Evolutionary conservation across 2,113 vertebrate species (phyloP).

Genomic region (Prinia subflava): DNA sequence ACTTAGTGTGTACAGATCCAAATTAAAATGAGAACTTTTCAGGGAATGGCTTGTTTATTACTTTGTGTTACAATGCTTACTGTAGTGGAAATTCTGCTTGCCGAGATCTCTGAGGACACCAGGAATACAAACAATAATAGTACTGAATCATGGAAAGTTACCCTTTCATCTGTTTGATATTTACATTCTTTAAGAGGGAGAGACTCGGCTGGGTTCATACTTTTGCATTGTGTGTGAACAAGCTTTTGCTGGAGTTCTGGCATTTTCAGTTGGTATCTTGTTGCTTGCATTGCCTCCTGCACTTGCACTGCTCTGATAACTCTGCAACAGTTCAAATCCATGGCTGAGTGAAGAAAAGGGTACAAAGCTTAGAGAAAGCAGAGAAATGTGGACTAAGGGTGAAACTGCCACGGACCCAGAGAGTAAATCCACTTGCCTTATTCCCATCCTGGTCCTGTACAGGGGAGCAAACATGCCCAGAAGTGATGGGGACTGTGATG

Average conservation of each 20-base stretch:
- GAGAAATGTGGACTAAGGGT: background rate
- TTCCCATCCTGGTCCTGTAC: background rate
- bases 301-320: background rate
- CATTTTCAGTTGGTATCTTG: background rate
- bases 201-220: background rate
- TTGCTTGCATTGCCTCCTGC: background rate
- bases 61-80: background rate
- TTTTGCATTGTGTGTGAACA: background rate
- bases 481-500: background rate
- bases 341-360: background rate
- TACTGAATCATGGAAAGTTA: conserved; percentile 8
- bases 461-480: background rate
- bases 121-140: conserved; percentile 31
- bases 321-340: background rate
- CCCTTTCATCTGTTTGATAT: conserved; percentile 48
- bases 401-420: background rate
- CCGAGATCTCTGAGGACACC: conserved; percentile 9
- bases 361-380: background rate
- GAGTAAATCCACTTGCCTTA: background rate
- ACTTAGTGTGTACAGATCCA: background rate
- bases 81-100: background rate
- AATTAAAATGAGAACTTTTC: conserved; percentile 9
- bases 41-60: conserved; percentile 19
- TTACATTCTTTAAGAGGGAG: conserved; percentile 53
- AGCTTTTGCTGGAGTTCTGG: background rate